phyloP scores from a whole-genome alignment of 2,113 vertebrate genomes.

The Caloenas nicobarica region DNA sequence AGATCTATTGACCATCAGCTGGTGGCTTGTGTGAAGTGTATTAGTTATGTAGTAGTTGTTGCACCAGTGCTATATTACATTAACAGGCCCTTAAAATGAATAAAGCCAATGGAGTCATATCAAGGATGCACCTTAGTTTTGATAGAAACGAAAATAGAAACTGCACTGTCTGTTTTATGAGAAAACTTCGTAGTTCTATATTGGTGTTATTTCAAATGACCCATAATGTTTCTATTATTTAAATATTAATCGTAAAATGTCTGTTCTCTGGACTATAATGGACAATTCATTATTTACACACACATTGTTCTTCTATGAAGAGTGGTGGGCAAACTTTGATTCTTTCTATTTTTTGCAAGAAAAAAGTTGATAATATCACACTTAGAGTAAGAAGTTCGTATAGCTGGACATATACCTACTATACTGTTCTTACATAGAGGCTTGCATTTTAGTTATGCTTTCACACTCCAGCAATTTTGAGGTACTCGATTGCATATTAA shows the following conservation, averaged over 20 bases:
- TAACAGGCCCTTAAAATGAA: neutral
- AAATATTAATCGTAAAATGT: neutral
- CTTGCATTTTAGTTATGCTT: neutral
- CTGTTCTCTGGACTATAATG: neutral
- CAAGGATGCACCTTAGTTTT: neutral
- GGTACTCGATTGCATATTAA: neutral
- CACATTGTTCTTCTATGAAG: neutral
- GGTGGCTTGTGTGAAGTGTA: neutral
- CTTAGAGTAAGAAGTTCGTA: neutral
- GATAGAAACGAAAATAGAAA: neutral
- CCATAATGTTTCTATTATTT: neutral
- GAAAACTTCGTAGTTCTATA: neutral
- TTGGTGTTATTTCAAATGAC: neutral
- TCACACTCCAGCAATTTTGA: neutral
- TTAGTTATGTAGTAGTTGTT: neutral
- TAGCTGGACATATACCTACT: neutral
- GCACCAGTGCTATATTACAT: neutral
- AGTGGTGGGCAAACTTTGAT: neutral
- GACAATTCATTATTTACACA: neutral
- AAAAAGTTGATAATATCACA: neutral
- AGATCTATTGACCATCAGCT: neutral
- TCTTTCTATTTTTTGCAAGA: neutral
- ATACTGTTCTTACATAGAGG: neutral
- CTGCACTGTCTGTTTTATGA: neutral
- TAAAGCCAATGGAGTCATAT: neutral